Evolutionary conservation across 2,113 vertebrate genomes (phyloP).

Genomic region (Pollimyrus isidori): DNA sequence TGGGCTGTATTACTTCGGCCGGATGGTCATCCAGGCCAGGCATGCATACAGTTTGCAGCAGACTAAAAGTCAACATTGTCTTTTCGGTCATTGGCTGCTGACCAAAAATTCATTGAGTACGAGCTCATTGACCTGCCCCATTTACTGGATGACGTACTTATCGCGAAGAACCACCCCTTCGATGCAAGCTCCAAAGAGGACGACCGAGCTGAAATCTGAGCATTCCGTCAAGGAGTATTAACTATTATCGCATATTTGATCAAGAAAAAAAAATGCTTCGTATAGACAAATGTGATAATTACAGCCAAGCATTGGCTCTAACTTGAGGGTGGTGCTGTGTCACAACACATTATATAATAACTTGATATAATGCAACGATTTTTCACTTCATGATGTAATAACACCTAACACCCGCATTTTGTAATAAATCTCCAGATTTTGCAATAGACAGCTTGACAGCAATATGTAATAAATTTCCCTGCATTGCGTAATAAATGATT

Average conservation of each 20-base stretch:
- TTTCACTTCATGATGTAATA: no score
- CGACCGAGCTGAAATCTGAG: conserved; percentile 86
- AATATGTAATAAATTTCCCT: no score
- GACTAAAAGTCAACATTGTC: neutral
- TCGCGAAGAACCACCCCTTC: conserved; percentile 92
- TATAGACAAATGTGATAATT: neutral
- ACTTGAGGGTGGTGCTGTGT: neutral
- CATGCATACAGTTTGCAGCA: neutral
- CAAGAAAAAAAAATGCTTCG: neutral
- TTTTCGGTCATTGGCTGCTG: neutral
- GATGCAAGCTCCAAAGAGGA: conserved; percentile 91
- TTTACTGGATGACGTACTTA: conserved; percentile 68
- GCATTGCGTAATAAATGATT: no score
- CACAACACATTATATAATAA: neutral
- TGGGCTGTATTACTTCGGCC: neutral
- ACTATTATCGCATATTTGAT: neutral
- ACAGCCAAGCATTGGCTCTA: neutral
- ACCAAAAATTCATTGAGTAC: neutral
- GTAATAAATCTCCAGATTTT: no score
- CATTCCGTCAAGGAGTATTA: conserved; percentile 45
- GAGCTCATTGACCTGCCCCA: neutral
- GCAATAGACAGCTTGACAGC: no score
- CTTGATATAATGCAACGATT: no score
- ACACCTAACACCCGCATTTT: no score
- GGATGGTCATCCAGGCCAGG: neutral